Evolutionary conservation across 2,888 invertebrate species (phyloP).

Genomic region (Stenodema calcarata): DNA sequence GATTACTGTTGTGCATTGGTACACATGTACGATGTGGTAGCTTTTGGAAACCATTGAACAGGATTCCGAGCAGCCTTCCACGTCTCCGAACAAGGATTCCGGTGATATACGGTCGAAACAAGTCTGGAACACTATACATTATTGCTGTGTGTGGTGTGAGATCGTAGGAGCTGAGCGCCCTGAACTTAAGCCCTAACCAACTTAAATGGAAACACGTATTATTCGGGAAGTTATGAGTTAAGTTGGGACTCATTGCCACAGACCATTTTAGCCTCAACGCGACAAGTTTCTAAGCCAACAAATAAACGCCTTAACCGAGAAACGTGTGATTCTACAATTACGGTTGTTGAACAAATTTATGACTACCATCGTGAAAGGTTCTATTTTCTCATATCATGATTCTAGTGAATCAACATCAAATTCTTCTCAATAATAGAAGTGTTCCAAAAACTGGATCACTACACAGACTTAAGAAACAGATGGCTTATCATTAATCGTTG

Average conservation of each 20-base stretch:
- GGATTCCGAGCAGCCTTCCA: too few species aligned
- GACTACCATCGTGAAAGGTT: not conserved
- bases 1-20: too few species aligned
- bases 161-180: not conserved
- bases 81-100: too few species aligned
- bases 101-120: not conserved
- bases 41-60: too few species aligned
- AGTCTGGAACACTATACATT: not conserved
- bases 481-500: too few species aligned
- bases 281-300: not conserved
- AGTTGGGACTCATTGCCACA: not conserved
- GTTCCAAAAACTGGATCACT: too few species aligned
- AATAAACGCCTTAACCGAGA: not conserved
- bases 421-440: too few species aligned
- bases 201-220: not conserved
- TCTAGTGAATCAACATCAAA: too few species aligned
- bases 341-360: not conserved
- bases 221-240: not conserved
- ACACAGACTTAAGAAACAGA: too few species aligned
- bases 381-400: too few species aligned
- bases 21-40: too few species aligned
- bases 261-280: not conserved
- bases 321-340: not conserved
- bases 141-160: not conserved
- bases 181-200: not conserved